phyloP scores from a whole-genome alignment of 23 tunicate species.

The Styela clava region DNA sequence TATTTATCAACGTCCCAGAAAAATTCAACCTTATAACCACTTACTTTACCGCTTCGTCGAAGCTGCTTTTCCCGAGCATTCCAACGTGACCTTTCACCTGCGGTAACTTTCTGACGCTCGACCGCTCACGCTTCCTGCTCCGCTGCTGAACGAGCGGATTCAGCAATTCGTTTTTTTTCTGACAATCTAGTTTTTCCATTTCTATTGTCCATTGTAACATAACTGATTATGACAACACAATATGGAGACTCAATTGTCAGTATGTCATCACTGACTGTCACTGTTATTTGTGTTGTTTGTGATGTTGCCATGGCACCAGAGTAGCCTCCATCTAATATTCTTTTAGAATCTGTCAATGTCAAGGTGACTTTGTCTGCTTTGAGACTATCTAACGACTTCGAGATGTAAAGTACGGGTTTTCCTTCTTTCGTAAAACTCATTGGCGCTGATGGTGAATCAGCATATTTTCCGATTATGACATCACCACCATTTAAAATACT shows the following conservation, averaged over 20 bases:
- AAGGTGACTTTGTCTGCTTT: constrained; percentile 55
- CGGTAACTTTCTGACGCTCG: constrained; percentile 39
- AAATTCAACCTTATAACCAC: constrained; percentile 25
- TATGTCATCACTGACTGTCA: constrained; percentile 29
- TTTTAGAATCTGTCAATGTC: constrained; percentile 22
- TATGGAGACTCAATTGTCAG: constrained; percentile 55
- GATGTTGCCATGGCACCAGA: constrained; percentile 8
- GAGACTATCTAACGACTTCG: constrained; percentile 47
- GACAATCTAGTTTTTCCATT: constrained; percentile 14
- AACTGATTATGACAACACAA: constrained; percentile 47
- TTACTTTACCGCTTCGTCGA: constrained; percentile 26
- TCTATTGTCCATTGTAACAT: constrained; percentile 39
- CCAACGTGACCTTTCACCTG: constrained; percentile 55
- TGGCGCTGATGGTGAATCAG: constrained; percentile 72
- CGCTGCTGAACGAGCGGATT: constrained; percentile 40
- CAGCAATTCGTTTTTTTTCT: constrained; percentile 38
- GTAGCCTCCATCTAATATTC: constrained; percentile 57
- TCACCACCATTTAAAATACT: constrained; percentile 66
- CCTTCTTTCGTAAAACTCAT: constrained; percentile 70
- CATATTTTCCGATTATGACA: constrained; percentile 53
- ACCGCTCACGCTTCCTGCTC: constrained; percentile 61
- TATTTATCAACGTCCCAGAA: constrained; percentile 61
- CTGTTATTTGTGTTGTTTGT: constrained; percentile 36
- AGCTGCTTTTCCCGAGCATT: constrained; percentile 30
- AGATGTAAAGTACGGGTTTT: constrained; percentile 58